Conservation (phyloP, 2,888 invertebrate genomes). For the Ophion obscuratus region DNA sequence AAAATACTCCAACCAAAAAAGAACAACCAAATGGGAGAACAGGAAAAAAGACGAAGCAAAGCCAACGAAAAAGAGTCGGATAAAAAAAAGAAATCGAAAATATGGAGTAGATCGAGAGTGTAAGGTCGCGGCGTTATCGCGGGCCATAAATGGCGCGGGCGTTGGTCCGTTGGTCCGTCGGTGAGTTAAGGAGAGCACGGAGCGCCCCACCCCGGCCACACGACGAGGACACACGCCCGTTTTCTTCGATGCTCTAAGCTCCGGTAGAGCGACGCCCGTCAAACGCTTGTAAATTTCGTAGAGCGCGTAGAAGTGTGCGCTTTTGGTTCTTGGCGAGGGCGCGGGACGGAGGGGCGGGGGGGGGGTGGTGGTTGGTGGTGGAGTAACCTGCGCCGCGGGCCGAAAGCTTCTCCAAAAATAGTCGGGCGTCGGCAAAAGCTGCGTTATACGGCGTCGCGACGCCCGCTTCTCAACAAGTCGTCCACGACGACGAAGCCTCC, state of each 20-base stretch:
- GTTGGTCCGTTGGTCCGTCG: conserved; percentile 77
- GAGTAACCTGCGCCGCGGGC: conserved; percentile 66
- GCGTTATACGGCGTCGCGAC: conserved; percentile 72
- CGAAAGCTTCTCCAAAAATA: conserved; percentile 82
- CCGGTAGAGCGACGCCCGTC: neutral
- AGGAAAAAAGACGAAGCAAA: neutral
- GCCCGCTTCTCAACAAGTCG: conserved; percentile 47
- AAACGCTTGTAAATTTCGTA: neutral
- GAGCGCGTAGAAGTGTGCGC: conserved; percentile 12
- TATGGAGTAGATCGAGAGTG: conserved; percentile 59
- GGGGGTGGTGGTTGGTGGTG: neutral
- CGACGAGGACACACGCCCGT: conserved; percentile 54
- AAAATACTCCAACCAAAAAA: too few species aligned
- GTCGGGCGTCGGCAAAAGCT: conserved; percentile 74
- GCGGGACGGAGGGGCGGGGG: conserved; percentile 53
- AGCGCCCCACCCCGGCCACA: conserved; percentile 64
- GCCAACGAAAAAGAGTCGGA: neutral
- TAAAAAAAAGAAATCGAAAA: conserved; percentile 24
- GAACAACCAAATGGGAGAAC: neutral
- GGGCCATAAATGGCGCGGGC: conserved; percentile 83
- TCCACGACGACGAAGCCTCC: conserved; percentile 15
- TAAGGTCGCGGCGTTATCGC: conserved; percentile 70
- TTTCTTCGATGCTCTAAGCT: conserved; percentile 26
- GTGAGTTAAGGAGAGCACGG: conserved; percentile 29
- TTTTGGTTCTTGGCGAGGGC: conserved; percentile 3